Evolutionary conservation across 1,140 invertebrate species (phyloP).

Genomic region (Dermatophagoides farinae): DNA sequence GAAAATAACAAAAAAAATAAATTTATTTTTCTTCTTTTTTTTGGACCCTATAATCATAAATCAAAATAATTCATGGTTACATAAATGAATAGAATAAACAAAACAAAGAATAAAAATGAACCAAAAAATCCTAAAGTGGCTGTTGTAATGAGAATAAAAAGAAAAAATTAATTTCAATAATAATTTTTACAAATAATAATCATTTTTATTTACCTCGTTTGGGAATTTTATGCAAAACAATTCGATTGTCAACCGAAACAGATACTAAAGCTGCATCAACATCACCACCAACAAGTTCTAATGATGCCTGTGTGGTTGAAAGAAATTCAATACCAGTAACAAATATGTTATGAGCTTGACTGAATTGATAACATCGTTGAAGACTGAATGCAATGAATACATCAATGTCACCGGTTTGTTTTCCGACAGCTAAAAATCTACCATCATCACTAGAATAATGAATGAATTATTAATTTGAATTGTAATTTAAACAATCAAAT

Average conservation of each 20-base stretch:
- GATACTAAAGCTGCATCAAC: conserved; percentile 57
- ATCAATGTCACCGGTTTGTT: conserved; percentile 71
- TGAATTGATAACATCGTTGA: conserved; percentile 54
- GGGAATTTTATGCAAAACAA: conserved; percentile 68
- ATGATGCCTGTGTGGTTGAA: conserved; percentile 35
- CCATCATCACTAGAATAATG: conserved; percentile 56
- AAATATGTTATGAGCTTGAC: conserved; percentile 73
- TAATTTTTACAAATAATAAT: conserved; percentile 24
- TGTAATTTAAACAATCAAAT: neutral
- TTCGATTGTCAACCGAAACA: conserved; percentile 81
- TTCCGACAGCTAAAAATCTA: conserved; percentile 68
- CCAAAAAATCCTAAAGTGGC: conserved; percentile 19
- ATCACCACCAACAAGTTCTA: conserved; percentile 40
- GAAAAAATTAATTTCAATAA: neutral
- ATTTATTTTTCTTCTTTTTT: neutral
- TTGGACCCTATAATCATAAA: conserved; percentile 1
- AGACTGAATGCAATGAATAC: conserved; percentile 79
- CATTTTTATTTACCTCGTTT: conserved; percentile 39
- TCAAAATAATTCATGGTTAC: conserved; percentile 18
- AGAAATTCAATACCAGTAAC: conserved; percentile 78
- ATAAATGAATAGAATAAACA: conserved; percentile 18
- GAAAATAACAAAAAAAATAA: neutral
- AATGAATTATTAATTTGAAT: too few species aligned
- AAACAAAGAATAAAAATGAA: conserved; percentile 16
- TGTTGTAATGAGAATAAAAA: conserved; percentile 14